Conservation (phyloP, 2,797 vertebrate genomes). For the Staurois parvus region DNA sequence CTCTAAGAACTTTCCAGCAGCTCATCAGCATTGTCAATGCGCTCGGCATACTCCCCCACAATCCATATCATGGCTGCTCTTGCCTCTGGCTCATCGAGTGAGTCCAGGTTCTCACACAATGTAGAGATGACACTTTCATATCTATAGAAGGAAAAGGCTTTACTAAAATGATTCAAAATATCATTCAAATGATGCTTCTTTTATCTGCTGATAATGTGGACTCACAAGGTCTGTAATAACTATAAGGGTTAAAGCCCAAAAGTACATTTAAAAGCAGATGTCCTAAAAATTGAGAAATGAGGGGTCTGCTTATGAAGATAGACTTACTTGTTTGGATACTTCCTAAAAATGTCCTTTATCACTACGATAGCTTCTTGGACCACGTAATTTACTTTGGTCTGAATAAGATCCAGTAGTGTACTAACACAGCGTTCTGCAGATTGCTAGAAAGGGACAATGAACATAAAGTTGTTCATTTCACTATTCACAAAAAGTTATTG, state of each 20-base stretch:
- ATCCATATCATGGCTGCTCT: conserved; percentile 84
- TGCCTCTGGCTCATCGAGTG: conserved; percentile 79
- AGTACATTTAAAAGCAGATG: not conserved
- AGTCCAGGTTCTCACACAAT: conserved; percentile 80
- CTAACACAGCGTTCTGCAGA: conserved; percentile 95
- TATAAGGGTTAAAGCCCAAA: no score
- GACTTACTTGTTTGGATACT: conserved; percentile 97
- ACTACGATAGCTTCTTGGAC: conserved; percentile 98
- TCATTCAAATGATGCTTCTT: not conserved
- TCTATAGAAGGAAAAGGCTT: conserved; percentile 60
- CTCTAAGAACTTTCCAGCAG: conserved; percentile 80
- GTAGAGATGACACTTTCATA: conserved; percentile 80
- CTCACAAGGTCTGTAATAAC: no score
- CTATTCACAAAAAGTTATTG: not conserved
- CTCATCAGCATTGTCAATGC: conserved; percentile 79
- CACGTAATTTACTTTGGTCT: conserved; percentile 98
- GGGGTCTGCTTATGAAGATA: not conserved
- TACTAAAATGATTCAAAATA: not conserved
- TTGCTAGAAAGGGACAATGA: conserved; percentile 78
- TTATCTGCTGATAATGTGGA: not conserved
- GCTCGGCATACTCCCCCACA: conserved; percentile 79
- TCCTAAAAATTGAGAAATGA: not conserved
- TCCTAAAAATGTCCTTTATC: conserved; percentile 98
- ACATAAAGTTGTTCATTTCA: no score
- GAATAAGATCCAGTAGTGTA: conserved; percentile 94